These are phyloP conservation scores for Loris lydekkerianus DNA, from an alignment of 2,797 vertebrate species.

Conservation along the genomic window DNA sequence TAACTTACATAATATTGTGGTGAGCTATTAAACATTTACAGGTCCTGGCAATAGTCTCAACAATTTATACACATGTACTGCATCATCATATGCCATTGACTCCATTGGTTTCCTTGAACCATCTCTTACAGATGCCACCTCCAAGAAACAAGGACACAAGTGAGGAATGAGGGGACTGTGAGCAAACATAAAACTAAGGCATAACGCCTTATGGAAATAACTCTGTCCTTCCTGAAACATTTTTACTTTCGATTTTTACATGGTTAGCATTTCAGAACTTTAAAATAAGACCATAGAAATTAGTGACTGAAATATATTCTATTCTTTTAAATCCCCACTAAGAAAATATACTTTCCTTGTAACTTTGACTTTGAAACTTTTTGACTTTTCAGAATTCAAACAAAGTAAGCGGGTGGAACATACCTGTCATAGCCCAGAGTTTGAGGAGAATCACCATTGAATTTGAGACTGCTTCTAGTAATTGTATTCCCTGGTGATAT, in stretches of 20 bases:
- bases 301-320: background rate
- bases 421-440: slow-evolving; percentile 93
- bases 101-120: background rate
- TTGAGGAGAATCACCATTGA: slow-evolving; percentile 90
- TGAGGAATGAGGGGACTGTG: background rate
- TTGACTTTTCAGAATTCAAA: slow-evolving; percentile 23
- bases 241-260: background rate
- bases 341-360: slow-evolving; percentile 47
- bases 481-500: slow-evolving; percentile 90
- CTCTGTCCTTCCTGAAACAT: background rate
- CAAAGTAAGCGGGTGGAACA: slow-evolving; percentile 55
- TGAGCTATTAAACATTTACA: background rate
- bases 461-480: slow-evolving; percentile 91
- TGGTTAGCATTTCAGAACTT: background rate
- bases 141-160: background rate
- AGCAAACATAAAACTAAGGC: background rate
- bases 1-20: background rate
- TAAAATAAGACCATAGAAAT: background rate
- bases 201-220: slow-evolving; percentile 15
- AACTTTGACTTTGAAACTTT: background rate
- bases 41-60: background rate
- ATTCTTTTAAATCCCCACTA: slow-evolving; percentile 13
- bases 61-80: background rate
- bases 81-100: background rate
- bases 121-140: background rate